Evolutionary conservation across 2,888 invertebrate species (phyloP).

Genomic region (Pandemis corylana): DNA sequence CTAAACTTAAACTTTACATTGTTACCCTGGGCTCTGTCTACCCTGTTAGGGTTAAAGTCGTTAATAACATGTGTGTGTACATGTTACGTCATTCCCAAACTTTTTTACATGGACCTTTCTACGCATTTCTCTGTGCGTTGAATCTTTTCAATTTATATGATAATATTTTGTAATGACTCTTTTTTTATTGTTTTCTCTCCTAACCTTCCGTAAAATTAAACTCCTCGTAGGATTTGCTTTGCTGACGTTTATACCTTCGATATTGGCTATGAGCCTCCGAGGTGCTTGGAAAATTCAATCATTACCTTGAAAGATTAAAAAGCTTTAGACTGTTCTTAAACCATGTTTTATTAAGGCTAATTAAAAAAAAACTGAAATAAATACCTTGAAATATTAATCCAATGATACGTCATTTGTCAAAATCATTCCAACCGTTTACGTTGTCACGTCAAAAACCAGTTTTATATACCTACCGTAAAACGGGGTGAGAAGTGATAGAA

Average conservation of each 20-base stretch:
- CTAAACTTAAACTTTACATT: too few species aligned
- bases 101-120: neutral
- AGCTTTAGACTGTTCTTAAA: neutral
- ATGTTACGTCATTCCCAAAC: neutral
- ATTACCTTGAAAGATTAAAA: neutral
- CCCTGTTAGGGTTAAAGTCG: too few species aligned
- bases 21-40: too few species aligned
- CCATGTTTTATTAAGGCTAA: neutral
- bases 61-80: too few species aligned
- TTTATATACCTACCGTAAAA: too few species aligned
- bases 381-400: too few species aligned
- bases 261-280: conserved; percentile 15
- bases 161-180: conserved; percentile 74
- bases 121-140: conserved; percentile 55
- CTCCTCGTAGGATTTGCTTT: conserved; percentile 43
- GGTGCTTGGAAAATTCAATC: neutral
- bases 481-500: too few species aligned
- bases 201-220: conserved; percentile 74
- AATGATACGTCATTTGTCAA: too few species aligned
- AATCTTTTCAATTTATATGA: conserved; percentile 78
- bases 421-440: too few species aligned
- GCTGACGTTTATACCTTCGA: conserved; percentile 26
- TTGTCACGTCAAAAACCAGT: too few species aligned
- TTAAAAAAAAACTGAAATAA: too few species aligned
- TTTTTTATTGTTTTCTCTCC: conserved; percentile 74